Conservation (phyloP, 2,113 vertebrate species). For the Archocentrus centrarchus region DNA sequence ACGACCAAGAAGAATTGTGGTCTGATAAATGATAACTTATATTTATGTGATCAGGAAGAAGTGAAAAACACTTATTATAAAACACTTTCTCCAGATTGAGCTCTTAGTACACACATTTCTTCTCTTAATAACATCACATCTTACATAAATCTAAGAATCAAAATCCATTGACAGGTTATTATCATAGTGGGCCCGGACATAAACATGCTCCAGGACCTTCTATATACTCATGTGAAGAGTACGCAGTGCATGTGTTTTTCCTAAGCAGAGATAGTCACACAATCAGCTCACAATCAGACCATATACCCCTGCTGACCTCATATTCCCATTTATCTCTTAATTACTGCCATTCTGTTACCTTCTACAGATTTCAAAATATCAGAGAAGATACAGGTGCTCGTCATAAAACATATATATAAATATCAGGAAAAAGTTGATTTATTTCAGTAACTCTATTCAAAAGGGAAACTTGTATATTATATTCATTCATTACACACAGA, state of each 20-base stretch:
- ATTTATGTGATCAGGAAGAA: background rate
- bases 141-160: background rate
- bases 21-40: background rate
- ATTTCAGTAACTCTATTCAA: no score
- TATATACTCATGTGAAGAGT: background rate
- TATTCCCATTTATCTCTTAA: background rate
- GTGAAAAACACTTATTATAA: background rate
- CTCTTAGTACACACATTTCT: background rate
- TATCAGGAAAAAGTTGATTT: no score
- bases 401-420: no score
- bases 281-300: background rate
- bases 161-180: background rate
- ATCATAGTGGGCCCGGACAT: background rate
- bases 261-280: background rate
- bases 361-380: conserved; percentile 41
- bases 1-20: background rate
- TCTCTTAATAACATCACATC: background rate
- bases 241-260: background rate
- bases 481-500: no score
- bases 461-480: no score
- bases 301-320: background rate
- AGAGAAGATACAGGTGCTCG: no score
- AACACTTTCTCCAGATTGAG: background rate
- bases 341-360: background rate
- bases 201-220: background rate